phyloP scores from a whole-genome alignment of 2,888 invertebrate species.

The Ornithoptera alexandrae region DNA sequence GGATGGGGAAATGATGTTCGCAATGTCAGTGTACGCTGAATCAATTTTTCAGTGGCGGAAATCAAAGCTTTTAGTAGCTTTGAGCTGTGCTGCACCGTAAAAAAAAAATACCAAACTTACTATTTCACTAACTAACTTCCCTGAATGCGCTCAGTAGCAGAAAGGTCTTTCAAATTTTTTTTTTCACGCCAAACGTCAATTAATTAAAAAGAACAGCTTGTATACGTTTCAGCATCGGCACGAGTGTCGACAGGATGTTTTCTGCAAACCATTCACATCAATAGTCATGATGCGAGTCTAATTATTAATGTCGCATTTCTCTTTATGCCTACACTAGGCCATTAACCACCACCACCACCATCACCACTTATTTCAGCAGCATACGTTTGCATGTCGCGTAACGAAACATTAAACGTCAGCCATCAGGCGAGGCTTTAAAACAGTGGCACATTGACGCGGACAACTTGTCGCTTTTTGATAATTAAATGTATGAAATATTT shows the following conservation, averaged over 20 bases:
- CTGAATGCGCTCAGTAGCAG: constrained; percentile 1
- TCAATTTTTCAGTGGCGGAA: constrained; percentile 2
- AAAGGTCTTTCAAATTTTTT: constrained; percentile 4
- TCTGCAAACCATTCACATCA: constrained; percentile 13
- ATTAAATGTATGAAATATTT: constrained; percentile 14
- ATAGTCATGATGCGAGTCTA: constrained; percentile 11
- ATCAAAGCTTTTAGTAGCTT: constrained; percentile 2
- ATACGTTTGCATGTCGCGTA: not conserved
- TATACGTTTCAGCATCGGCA: no score
- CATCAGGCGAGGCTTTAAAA: constrained; percentile 12
- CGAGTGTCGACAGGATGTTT: constrained; percentile 1
- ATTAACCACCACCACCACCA: not conserved
- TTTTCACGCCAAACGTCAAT: constrained; percentile 19
- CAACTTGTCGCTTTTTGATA: not conserved
- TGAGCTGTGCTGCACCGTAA: not conserved
- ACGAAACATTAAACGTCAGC: constrained; percentile 3
- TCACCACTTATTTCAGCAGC: not conserved
- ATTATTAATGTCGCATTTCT: constrained; percentile 16
- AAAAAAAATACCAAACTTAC: constrained; percentile 8
- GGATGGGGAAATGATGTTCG: no score
- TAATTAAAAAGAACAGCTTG: constrained; percentile 14
- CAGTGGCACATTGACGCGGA: not conserved
- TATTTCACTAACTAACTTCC: not conserved
- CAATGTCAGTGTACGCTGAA: not conserved
- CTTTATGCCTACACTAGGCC: not conserved